Evolutionary conservation across 2,888 invertebrate species (phyloP).

Genomic region (Limnephilus marmoratus): DNA sequence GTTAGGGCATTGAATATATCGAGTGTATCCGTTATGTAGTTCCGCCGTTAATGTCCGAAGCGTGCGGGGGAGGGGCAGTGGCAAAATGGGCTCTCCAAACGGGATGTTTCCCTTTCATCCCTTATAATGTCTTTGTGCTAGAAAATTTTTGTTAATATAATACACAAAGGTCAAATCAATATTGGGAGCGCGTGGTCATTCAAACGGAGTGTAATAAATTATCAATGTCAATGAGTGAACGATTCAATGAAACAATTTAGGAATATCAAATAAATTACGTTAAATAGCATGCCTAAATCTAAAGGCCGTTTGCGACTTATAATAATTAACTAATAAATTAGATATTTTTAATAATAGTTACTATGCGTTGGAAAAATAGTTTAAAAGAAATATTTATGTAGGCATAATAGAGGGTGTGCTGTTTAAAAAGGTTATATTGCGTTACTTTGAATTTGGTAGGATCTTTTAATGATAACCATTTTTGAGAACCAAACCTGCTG

Average conservation of each 20-base stretch:
- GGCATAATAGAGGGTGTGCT: background rate
- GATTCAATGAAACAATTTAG: slow-evolving; percentile 26
- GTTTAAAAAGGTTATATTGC: background rate
- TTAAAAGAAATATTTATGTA: background rate
- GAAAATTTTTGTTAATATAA: slow-evolving; percentile 50
- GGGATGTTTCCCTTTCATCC: slow-evolving; percentile 48
- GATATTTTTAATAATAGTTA: background rate
- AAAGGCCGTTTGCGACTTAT: background rate
- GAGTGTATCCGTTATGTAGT: background rate
- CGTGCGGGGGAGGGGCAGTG: background rate
- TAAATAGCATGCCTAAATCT: background rate
- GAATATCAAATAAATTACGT: background rate
- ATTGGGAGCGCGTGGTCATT: slow-evolving; percentile 50
- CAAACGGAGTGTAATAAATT: slow-evolving; percentile 51
- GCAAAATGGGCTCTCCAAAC: slow-evolving; percentile 6
- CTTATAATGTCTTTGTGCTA: slow-evolving; percentile 9
- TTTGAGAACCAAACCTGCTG: background rate
- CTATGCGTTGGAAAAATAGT: background rate
- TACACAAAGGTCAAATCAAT: slow-evolving; percentile 58
- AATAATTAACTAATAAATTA: background rate
- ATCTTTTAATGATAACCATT: background rate
- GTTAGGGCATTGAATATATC: background rate
- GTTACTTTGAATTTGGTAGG: background rate
- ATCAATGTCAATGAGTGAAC: slow-evolving; percentile 38
- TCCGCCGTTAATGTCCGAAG: slow-evolving; percentile 9